These are phyloP conservation scores for Neelides sp. DNA, from an alignment of 1,140 invertebrate species.

Conservation along the genomic window DNA sequence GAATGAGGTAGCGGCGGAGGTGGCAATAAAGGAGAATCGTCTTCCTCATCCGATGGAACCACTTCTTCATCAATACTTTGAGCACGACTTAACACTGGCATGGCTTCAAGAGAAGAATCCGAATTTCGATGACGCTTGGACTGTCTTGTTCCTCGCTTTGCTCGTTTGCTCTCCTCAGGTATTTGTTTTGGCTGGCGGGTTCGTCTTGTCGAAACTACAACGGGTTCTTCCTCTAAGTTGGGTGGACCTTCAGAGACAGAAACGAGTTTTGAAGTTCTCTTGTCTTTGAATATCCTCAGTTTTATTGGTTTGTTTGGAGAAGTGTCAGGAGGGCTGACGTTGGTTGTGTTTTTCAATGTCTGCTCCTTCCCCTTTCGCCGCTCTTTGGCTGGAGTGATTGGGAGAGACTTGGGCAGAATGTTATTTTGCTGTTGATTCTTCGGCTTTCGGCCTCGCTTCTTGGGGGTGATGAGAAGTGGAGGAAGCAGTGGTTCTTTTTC, in stretches of 20 bases:
- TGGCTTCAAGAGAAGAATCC: no score
- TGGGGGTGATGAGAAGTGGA: background rate
- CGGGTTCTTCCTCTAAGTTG: no score
- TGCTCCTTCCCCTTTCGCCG: slow-evolving; percentile 6
- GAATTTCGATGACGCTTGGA: slow-evolving; percentile 12
- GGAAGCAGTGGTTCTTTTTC: background rate
- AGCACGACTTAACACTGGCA: no score
- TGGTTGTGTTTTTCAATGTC: slow-evolving; percentile 11
- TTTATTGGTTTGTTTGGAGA: slow-evolving; percentile 49
- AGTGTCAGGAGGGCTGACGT: slow-evolving; percentile 5
- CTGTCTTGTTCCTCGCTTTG: slow-evolving; percentile 23
- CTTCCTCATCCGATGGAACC: no score
- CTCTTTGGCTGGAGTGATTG: slow-evolving; percentile 36
- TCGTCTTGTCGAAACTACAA: background rate
- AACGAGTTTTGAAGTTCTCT: slow-evolving; percentile 46
- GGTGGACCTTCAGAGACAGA: slow-evolving; percentile 23
- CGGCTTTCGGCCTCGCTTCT: slow-evolving; percentile 6
- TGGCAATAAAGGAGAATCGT: no score
- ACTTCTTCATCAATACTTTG: no score
- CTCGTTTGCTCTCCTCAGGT: slow-evolving; percentile 3
- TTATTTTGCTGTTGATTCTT: slow-evolving; percentile 6
- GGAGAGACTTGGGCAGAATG: slow-evolving; percentile 26
- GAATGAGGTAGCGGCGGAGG: background rate
- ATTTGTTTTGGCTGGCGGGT: slow-evolving; percentile 7
- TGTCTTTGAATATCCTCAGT: slow-evolving; percentile 46